These are phyloP conservation scores for Apodemia zela DNA, from an alignment of 2,888 invertebrate species.

Conservation along the genomic window DNA sequence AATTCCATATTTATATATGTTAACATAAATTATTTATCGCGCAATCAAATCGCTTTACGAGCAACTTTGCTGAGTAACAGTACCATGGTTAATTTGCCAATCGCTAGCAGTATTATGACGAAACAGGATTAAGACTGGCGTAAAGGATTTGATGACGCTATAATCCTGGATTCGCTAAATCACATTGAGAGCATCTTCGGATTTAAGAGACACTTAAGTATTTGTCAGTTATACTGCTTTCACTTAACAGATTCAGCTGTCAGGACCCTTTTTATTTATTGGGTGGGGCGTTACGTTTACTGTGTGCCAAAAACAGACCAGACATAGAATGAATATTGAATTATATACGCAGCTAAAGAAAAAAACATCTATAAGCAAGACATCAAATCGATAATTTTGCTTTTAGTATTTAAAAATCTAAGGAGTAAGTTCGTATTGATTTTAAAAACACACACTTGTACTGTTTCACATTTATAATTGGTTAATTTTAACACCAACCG, in stretches of 20 bases:
- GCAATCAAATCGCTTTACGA: background rate
- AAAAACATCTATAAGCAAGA: too few species aligned
- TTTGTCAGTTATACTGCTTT: conserved; percentile 26
- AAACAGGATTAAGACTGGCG: background rate
- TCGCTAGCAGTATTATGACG: background rate
- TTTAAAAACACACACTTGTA: too few species aligned
- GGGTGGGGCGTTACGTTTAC: conserved; percentile 24
- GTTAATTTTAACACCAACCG: too few species aligned
- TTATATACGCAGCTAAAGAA: too few species aligned
- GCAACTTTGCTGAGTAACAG: background rate
- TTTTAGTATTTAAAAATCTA: too few species aligned
- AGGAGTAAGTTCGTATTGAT: too few species aligned
- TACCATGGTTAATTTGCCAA: background rate
- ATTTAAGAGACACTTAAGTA: conserved; percentile 22
- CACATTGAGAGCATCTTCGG: conserved; percentile 15
- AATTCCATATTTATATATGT: too few species aligned
- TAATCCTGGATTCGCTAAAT: conserved; percentile 6
- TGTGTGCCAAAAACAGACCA: conserved; percentile 3
- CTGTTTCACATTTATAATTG: too few species aligned
- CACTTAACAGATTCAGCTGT: conserved; percentile 26
- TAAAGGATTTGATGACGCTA: conserved; percentile 9
- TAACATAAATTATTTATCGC: background rate
- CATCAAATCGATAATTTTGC: too few species aligned
- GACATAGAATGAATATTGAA: too few species aligned
- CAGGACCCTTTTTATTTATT: conserved; percentile 31